Percentiles rank a stretch among this genome's conserved stretches.
Evolutionary conservation across 1,140 invertebrate species (phyloP).

Genomic region (Calliopsis andreniformis): DNA sequence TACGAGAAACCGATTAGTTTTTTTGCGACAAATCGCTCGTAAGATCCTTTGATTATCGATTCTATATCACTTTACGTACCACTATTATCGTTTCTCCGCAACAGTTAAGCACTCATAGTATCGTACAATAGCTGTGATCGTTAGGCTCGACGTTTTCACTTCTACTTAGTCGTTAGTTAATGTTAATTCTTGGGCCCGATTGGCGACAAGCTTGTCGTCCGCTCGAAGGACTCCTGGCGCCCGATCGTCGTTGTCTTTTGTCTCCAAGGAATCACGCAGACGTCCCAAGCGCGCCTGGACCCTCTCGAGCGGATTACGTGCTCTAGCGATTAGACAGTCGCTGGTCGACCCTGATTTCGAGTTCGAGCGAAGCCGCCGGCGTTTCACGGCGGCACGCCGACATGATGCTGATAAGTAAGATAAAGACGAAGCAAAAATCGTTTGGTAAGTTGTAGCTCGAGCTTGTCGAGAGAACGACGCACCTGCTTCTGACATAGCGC

Average conservation of each 20-base stretch:
- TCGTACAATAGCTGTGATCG: slow-evolving; percentile 76
- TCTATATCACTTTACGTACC: slow-evolving; percentile 28
- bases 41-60: slow-evolving; percentile 33
- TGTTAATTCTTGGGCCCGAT: slow-evolving; percentile 29
- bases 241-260: neutral
- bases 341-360: slow-evolving; percentile 21
- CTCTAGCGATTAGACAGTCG: neutral
- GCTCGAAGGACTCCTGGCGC: neutral
- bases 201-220: slow-evolving; percentile 9
- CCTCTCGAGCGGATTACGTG: neutral
- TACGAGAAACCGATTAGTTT: slow-evolving; percentile 9
- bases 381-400: slow-evolving; percentile 10
- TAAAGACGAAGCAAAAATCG: slow-evolving; percentile 40
- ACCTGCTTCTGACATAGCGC: slow-evolving; percentile 38
- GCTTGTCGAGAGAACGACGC: slow-evolving; percentile 36
- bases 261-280: too few species aligned
- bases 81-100: slow-evolving; percentile 44
- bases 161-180: slow-evolving; percentile 51
- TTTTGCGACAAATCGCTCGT: slow-evolving; percentile 23
- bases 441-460: slow-evolving; percentile 47
- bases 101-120: slow-evolving; percentile 63
- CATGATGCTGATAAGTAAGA: slow-evolving; percentile 71
- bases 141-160: slow-evolving; percentile 66
- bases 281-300: neutral
- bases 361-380: slow-evolving; percentile 31